Base-by-base conservation (phyloP, 2,113 vertebrate genomes). In the Sapayoa aenigma region DNA sequence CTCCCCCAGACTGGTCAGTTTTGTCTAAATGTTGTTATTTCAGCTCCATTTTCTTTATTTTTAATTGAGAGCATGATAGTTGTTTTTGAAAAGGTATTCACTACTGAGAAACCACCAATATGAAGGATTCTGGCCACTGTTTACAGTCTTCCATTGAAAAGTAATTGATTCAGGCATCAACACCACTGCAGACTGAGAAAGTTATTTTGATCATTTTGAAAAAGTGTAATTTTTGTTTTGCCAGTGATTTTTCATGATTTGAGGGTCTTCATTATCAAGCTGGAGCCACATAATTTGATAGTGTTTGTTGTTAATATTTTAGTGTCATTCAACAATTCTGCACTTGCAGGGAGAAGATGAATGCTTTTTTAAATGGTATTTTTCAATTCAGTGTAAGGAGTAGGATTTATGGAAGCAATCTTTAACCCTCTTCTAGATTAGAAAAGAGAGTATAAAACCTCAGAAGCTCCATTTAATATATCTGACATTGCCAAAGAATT, bases 351-450 rank as follows among this genome's bases (percentile, higher is more conserved):
- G 33, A 83, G 50, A 89, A 79, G 41, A 85, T 66, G 82, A 94
- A 91, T 91, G 21, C 7, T 79, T 93, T 89, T 84, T 84, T 47
- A 84, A 92, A 92, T 53, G 56, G 21, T 39, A 55, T 89, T 95
- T 96, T 87, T 84, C 60, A 90, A 92, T 73, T 72, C 72, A 72
- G 6, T 65, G 47, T 87, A 72, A 78, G 65, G 78, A 96, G 49
- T 31, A 84, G 76, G 75, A 90, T 91, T 96, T 95, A 72, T 75
- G 69, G 85, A 87, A 92, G 62, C 68, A 89, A 77, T 83, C 93
- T 92, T 92, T 97, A 95, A 96, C 96, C 65, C 76, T 84, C 73
- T 87, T 84, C 55, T 83, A 78, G 71, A 90, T 92, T 71, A 87
- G 39, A 93, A 93, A 96, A 80, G 42, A 18, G 24, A 72, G 28